Evolutionary conservation across 2,888 invertebrate species (phyloP).

Genomic region (Nephrotoma guestfalica): DNA sequence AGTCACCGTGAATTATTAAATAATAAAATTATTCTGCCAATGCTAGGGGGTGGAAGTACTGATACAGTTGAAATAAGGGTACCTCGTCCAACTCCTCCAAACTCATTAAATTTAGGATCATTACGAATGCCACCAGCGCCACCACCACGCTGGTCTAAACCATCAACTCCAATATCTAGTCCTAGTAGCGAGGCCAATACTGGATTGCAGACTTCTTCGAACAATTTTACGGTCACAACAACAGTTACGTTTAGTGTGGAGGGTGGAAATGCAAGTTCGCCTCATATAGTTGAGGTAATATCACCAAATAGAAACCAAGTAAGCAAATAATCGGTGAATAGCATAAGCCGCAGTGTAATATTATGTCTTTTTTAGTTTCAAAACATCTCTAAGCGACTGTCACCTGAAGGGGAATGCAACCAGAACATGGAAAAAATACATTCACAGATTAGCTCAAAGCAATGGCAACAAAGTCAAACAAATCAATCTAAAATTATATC

Average conservation of each 20-base stretch:
- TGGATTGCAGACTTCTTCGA: constrained; percentile 37
- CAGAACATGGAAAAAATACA: constrained; percentile 36
- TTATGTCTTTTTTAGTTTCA: constrained; percentile 25
- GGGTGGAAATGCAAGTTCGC: constrained; percentile 17
- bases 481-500: constrained; percentile 36
- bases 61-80: constrained; percentile 36
- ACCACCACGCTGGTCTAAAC: constrained; percentile 11
- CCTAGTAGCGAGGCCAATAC: constrained; percentile 22
- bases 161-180: constrained; percentile 33
- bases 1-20: constrained; percentile 10
- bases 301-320: constrained; percentile 23
- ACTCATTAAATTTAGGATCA: constrained; percentile 53
- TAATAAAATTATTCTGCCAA: not conserved
- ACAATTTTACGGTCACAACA: constrained; percentile 71
- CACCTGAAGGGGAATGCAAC: constrained; percentile 46
- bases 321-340: not conserved
- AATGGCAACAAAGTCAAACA: constrained; percentile 38
- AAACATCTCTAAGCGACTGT: constrained; percentile 53
- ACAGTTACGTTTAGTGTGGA: constrained; percentile 68
- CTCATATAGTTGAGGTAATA: constrained; percentile 28
- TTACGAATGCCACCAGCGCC: constrained; percentile 21
- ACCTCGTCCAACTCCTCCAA: constrained; percentile 67
- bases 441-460: constrained; percentile 43
- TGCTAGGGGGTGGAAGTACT: not conserved
- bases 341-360: not conserved